These are phyloP conservation scores for Acronicta psi DNA, from an alignment of 2,888 invertebrate species.

Conservation along the genomic window DNA sequence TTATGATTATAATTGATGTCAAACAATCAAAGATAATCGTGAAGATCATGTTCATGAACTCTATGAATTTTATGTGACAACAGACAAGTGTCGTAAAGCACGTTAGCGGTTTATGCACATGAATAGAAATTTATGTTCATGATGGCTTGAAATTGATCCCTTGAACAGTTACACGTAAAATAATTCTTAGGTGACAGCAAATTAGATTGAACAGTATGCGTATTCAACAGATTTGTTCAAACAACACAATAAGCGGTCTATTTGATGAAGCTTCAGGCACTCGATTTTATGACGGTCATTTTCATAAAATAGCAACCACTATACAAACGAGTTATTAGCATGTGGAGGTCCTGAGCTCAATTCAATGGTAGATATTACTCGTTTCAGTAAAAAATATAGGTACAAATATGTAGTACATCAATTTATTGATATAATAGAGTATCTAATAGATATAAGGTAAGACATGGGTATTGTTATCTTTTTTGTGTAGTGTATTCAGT, in stretches of 20 bases:
- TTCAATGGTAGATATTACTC: neutral
- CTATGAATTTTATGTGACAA: slow-evolving; percentile 49
- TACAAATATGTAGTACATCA: neutral
- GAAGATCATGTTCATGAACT: slow-evolving; percentile 33
- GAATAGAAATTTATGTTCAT: slow-evolving; percentile 55
- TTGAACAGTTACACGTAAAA: slow-evolving; percentile 46
- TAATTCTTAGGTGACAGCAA: slow-evolving; percentile 41
- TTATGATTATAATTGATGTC: slow-evolving; percentile 8
- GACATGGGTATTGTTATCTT: no score
- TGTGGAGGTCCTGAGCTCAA: neutral
- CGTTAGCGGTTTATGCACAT: slow-evolving; percentile 41
- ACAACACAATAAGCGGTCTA: slow-evolving; percentile 18
- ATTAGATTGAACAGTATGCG: slow-evolving; percentile 42
- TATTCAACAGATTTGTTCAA: slow-evolving; percentile 29
- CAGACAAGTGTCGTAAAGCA: slow-evolving; percentile 51
- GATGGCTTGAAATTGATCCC: slow-evolving; percentile 52
- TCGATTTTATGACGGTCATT: slow-evolving; percentile 7
- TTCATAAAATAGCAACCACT: neutral
- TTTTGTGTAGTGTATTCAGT: neutral
- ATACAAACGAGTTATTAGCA: neutral
- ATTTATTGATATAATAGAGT: neutral
- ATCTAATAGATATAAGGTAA: neutral
- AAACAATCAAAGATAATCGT: slow-evolving; percentile 31
- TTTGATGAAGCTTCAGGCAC: slow-evolving; percentile 23
- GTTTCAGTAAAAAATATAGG: neutral